Conservation (phyloP, 2,888 invertebrate species). For the Mimumesa dahlbomi region DNA sequence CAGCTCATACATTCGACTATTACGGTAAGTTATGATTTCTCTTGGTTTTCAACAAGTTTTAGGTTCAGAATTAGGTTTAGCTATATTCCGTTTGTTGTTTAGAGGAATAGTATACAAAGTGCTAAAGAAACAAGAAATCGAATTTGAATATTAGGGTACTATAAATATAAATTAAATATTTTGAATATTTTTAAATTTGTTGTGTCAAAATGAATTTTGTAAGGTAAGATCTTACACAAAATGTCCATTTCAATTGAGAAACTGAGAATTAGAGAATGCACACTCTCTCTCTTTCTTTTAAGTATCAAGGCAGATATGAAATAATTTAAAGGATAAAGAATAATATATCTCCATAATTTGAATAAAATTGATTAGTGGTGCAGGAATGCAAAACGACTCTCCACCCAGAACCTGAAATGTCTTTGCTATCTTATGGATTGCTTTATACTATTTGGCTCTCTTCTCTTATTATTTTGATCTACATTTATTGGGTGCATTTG, state of each 20-base stretch:
- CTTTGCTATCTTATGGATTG: constrained; percentile 54
- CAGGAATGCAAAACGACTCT: constrained; percentile 52
- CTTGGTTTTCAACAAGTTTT: constrained; percentile 80
- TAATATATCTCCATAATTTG: constrained; percentile 12
- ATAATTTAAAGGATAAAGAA: constrained; percentile 6
- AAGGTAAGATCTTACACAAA: constrained; percentile 32
- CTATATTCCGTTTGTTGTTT: constrained; percentile 52
- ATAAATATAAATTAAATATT: constrained; percentile 13
- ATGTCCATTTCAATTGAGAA: constrained; percentile 11
- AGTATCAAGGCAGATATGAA: not conserved
- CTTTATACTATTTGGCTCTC: constrained; percentile 51
- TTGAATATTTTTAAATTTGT: constrained; percentile 21
- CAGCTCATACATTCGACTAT: constrained; percentile 98
- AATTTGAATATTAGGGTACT: constrained; percentile 17
- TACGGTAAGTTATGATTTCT: constrained; percentile 97
- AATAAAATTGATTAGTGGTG: constrained; percentile 18
- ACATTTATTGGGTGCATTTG: constrained; percentile 55
- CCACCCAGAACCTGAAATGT: constrained; percentile 59
- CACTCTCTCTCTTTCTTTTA: constrained; percentile 34
- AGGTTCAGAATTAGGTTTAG: constrained; percentile 66
- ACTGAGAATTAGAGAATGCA: constrained; percentile 45
- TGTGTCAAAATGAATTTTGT: constrained; percentile 16
- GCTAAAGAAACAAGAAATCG: constrained; percentile 16
- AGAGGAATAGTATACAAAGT: constrained; percentile 30
- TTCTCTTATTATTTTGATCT: constrained; percentile 54